phyloP scores from a whole-genome alignment of 2,888 invertebrate genomes.

The Troglohyphantes excavatus region DNA sequence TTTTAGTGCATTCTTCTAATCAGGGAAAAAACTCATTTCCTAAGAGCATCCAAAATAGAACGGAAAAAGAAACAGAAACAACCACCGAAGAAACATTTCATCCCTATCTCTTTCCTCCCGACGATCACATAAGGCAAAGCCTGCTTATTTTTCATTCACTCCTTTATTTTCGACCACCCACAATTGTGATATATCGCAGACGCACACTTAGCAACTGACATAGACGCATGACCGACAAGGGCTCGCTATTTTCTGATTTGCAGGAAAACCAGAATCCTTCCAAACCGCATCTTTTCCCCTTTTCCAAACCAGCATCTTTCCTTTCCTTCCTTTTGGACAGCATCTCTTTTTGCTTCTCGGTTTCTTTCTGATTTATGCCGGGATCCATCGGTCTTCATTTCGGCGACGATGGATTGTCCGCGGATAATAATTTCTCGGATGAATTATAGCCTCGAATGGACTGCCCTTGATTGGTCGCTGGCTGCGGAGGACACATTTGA shows the following conservation, averaged over 20 bases:
- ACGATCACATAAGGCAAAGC: neutral
- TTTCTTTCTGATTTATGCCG: slow-evolving; percentile 32
- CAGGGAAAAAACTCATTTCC: neutral
- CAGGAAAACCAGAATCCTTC: slow-evolving; percentile 32
- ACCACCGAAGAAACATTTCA: slow-evolving; percentile 27
- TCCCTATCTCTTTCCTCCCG: slow-evolving; percentile 36
- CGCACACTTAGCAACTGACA: slow-evolving; percentile 40
- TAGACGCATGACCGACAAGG: slow-evolving; percentile 53
- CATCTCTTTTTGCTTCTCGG: neutral
- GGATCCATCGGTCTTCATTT: slow-evolving; percentile 42
- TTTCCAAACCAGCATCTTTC: neutral
- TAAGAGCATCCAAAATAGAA: neutral
- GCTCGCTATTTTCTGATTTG: slow-evolving; percentile 62
- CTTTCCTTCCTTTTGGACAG: neutral
- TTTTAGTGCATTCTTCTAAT: neutral
- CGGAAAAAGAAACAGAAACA: neutral
- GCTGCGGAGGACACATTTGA: neutral
- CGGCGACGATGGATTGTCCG: neutral
- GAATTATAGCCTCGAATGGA: neutral
- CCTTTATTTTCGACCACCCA: neutral
- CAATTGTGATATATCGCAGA: slow-evolving; percentile 61
- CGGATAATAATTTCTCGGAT: neutral
- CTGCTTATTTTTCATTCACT: slow-evolving; percentile 28
- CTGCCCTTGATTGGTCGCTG: neutral
- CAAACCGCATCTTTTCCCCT: slow-evolving; percentile 22